Evolutionary conservation across 23 tunicate genomes (phyloP).

Genomic region (Trididemnum miniatum): DNA sequence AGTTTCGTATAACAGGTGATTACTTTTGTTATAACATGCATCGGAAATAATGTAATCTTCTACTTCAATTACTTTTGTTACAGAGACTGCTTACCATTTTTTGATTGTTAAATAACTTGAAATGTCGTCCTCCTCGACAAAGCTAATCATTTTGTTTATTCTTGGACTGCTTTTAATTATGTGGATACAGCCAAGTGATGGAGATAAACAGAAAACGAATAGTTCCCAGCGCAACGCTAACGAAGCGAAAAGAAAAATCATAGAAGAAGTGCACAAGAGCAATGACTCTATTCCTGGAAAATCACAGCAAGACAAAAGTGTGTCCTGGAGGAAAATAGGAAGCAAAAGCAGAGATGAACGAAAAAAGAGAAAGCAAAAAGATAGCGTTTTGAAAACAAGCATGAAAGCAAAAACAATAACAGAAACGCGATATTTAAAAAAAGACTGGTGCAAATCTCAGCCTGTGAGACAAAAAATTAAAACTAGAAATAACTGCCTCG

Average conservation of each 20-base stretch:
- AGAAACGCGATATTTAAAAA: conserved; percentile 48
- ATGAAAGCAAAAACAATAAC: conserved; percentile 62
- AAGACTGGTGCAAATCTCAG: conserved; percentile 89
- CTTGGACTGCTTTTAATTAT: too few species aligned
- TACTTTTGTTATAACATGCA: too few species aligned
- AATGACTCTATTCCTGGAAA: not conserved
- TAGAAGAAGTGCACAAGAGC: not conserved
- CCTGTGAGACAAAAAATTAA: conserved; percentile 56
- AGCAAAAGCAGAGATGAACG: not conserved
- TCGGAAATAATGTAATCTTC: too few species aligned
- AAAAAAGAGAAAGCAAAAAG: not conserved
- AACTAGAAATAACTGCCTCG: conserved; percentile 61
- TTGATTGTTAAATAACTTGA: too few species aligned
- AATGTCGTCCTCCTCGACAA: too few species aligned
- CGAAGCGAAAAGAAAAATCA: not conserved
- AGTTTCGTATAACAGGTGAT: too few species aligned
- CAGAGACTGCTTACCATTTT: too few species aligned
- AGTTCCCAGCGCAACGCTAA: not conserved
- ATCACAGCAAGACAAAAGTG: not conserved
- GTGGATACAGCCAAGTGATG: too few species aligned
- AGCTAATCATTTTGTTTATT: too few species aligned
- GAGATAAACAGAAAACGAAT: not conserved
- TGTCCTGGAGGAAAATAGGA: not conserved
- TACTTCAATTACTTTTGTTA: too few species aligned
- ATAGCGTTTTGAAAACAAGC: conserved; percentile 45